These are phyloP conservation scores for Agrenia bidenticulata DNA, from an alignment of 2,888 invertebrate species.

Conservation along the genomic window DNA sequence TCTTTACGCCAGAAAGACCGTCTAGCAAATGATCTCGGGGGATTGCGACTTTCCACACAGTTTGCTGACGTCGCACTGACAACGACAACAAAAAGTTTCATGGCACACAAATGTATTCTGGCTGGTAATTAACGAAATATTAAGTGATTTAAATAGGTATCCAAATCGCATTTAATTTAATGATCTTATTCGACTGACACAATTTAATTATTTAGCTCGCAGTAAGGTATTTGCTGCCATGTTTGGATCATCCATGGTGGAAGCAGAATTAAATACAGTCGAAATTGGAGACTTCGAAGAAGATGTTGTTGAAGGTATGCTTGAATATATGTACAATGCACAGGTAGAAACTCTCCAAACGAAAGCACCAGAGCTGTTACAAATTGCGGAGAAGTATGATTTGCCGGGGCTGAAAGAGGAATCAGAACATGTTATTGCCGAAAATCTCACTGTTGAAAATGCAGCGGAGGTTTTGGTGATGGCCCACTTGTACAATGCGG, in stretches of 20 bases:
- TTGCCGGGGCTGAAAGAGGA: constrained; percentile 47
- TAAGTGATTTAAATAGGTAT: background rate
- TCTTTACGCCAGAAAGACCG: constrained; percentile 28
- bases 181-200: background rate
- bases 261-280: constrained; percentile 38
- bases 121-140: constrained; percentile 30
- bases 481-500: constrained; percentile 47
- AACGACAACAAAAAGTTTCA: constrained; percentile 32
- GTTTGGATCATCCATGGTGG: constrained; percentile 45
- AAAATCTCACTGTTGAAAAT: constrained; percentile 47
- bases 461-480: constrained; percentile 47
- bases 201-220: constrained; percentile 34
- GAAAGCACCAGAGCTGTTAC: constrained; percentile 47
- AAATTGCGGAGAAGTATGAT: constrained; percentile 51
- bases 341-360: constrained; percentile 40
- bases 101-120: constrained; percentile 50
- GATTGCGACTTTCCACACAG: constrained; percentile 22
- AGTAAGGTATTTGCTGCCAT: constrained; percentile 50
- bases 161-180: constrained; percentile 1
- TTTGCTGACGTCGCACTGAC: constrained; percentile 42
- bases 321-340: constrained; percentile 46
- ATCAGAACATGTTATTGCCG: constrained; percentile 45
- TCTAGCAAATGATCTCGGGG: constrained; percentile 33
- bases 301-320: constrained; percentile 48
- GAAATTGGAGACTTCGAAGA: constrained; percentile 50